Conservation (phyloP, 2,113 vertebrate genomes). For the Pseudorectes ferrugineus region DNA sequence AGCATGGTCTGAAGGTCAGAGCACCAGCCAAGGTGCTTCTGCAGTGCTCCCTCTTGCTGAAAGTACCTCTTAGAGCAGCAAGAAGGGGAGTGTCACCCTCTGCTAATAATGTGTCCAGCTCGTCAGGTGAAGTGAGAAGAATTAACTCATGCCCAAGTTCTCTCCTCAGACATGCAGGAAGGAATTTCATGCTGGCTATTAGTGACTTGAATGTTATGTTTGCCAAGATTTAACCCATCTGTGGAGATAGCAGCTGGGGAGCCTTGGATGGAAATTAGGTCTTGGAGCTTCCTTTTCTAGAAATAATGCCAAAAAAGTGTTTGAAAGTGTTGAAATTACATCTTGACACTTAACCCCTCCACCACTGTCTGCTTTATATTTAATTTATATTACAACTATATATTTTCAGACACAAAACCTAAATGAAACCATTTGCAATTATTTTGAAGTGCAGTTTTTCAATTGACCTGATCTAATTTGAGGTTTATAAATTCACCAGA, state of each 20-base stretch:
- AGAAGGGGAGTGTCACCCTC: background rate
- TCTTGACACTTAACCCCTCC: conserved; percentile 27
- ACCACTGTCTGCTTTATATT: conserved; percentile 28
- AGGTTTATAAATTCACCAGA: conserved; percentile 46
- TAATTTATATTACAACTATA: conserved; percentile 3
- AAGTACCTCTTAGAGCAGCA: background rate
- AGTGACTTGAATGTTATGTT: background rate
- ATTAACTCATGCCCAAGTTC: background rate
- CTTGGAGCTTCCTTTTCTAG: background rate
- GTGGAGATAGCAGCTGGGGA: background rate
- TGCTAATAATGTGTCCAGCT: background rate
- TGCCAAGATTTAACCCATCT: background rate
- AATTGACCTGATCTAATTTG: conserved; percentile 59
- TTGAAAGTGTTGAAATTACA: conserved; percentile 39
- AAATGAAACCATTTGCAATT: conserved; percentile 39
- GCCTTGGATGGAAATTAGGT: background rate
- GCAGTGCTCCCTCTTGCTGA: background rate
- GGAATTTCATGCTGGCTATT: background rate
- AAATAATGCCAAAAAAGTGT: background rate
- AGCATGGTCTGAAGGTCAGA: background rate
- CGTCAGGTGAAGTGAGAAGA: background rate
- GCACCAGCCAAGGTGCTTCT: background rate
- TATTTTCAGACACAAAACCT: background rate
- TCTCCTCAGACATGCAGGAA: background rate
- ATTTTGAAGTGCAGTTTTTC: conserved; percentile 43